phyloP scores from a whole-genome alignment of 2,797 vertebrate species.

The Chrosomus eos region DNA sequence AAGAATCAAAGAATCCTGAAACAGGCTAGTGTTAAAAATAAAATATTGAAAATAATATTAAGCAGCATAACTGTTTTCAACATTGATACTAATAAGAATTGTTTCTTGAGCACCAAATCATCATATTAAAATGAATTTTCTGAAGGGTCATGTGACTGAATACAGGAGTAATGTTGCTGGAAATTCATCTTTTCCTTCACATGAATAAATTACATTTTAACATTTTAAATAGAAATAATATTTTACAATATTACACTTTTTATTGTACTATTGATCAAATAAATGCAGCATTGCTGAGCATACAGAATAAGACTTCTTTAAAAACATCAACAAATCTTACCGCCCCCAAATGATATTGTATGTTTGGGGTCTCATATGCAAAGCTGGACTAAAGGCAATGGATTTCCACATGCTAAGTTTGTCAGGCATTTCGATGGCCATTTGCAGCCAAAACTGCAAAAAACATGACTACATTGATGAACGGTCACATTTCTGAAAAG shows the following conservation, averaged over 20 bases:
- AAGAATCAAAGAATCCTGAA: neutral
- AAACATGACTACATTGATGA: neutral
- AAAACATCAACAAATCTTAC: neutral
- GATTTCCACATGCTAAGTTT: neutral
- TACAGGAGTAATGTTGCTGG: neutral
- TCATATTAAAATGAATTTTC: neutral
- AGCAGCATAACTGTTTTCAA: neutral
- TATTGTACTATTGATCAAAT: no score
- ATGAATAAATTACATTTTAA: neutral
- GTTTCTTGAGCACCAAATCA: neutral
- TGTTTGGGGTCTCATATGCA: no score
- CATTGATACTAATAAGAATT: neutral
- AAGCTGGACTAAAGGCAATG: neutral
- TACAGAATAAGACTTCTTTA: neutral
- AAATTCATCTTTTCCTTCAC: neutral
- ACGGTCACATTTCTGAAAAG: neutral
- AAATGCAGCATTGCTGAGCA: neutral
- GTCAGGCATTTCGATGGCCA: neutral
- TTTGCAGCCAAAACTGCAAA: neutral
- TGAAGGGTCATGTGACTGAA: neutral
- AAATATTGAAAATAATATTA: neutral
- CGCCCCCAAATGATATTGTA: neutral
- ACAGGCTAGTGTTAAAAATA: neutral
- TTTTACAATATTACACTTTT: neutral
- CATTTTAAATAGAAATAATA: neutral